These are phyloP conservation scores for Planiliza haematocheilus DNA, from an alignment of 2,113 vertebrate species.

Conservation along the genomic window DNA sequence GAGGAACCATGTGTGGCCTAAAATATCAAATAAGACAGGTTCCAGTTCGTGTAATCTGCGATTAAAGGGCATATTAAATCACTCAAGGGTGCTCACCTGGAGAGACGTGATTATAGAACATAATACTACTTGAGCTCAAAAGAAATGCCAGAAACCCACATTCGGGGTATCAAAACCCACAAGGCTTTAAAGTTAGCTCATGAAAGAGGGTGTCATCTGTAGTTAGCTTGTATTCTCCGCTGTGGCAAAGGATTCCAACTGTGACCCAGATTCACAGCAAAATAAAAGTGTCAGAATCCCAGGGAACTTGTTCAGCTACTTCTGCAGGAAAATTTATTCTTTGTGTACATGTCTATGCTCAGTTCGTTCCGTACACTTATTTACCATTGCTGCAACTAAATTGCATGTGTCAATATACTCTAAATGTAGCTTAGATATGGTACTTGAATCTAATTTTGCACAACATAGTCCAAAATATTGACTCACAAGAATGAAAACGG, in stretches of 20 bases:
- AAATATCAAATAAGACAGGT: neutral
- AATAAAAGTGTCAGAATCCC: constrained; percentile 21
- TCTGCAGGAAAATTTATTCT: neutral
- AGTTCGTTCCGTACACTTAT: neutral
- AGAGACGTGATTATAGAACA: neutral
- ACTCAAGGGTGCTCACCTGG: too few relatives aligned
- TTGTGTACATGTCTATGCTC: neutral
- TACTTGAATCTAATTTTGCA: too few relatives aligned
- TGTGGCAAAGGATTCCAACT: neutral
- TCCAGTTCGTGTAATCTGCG: neutral
- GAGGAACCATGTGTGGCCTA: neutral
- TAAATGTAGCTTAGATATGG: neutral
- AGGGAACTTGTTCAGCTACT: constrained; percentile 16
- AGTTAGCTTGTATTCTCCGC: neutral
- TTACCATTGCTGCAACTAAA: constrained; percentile 1
- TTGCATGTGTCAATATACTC: neutral
- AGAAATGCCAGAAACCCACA: too few relatives aligned
- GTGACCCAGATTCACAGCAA: constrained; percentile 19
- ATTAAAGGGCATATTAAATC: neutral
- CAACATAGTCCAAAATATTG: too few relatives aligned
- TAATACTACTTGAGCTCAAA: too few relatives aligned
- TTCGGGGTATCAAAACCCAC: too few relatives aligned
- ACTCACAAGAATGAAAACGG: too few relatives aligned
- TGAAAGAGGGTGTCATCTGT: constrained; percentile 4
- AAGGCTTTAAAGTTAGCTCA: neutral